Percentiles rank a stretch among this genome's conserved stretches.
phyloP scores from a whole-genome alignment of 1,140 invertebrate genomes.

The Procambarus clarkii region DNA sequence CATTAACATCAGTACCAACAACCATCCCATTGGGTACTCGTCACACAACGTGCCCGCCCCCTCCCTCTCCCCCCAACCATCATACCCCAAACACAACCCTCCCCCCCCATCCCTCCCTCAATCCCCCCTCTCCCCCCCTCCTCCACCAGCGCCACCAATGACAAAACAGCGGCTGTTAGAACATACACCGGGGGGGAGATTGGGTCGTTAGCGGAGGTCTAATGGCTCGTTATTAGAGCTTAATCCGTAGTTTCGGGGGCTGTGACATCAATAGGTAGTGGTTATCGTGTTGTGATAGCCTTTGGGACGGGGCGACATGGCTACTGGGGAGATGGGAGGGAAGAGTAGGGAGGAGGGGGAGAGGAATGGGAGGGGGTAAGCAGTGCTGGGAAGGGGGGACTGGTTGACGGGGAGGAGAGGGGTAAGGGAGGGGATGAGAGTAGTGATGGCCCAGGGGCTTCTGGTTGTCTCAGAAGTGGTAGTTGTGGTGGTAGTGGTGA shows the following conservation, averaged over 20 bases:
- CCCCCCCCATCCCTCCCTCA: background rate
- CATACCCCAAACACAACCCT: too few relatives aligned
- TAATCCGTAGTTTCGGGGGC: slow-evolving; percentile 35
- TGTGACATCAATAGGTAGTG: slow-evolving; percentile 39
- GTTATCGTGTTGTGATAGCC: background rate
- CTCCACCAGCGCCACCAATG: background rate
- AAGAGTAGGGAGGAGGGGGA: background rate
- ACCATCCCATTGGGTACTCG: too few relatives aligned
- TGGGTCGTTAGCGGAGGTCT: slow-evolving; percentile 12
- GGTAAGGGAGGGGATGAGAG: too few relatives aligned
- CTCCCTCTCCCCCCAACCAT: background rate
- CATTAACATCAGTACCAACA: too few relatives aligned
- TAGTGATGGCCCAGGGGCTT: too few relatives aligned
- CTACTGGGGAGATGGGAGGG: background rate
- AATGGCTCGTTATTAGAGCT: slow-evolving; percentile 34
- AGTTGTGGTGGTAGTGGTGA: too few relatives aligned
- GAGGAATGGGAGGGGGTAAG: background rate
- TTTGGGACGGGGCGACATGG: background rate
- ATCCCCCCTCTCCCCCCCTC: too few relatives aligned
- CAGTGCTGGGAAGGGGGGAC: background rate
- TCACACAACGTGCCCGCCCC: background rate
- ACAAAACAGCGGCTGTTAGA: background rate
- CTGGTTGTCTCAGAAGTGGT: too few relatives aligned
- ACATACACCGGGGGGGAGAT: background rate
- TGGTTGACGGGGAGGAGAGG: background rate